Conservation (phyloP, 30 jellyfish, hydroid and myxozoan species). For the Turritopsis dohrnii region DNA sequence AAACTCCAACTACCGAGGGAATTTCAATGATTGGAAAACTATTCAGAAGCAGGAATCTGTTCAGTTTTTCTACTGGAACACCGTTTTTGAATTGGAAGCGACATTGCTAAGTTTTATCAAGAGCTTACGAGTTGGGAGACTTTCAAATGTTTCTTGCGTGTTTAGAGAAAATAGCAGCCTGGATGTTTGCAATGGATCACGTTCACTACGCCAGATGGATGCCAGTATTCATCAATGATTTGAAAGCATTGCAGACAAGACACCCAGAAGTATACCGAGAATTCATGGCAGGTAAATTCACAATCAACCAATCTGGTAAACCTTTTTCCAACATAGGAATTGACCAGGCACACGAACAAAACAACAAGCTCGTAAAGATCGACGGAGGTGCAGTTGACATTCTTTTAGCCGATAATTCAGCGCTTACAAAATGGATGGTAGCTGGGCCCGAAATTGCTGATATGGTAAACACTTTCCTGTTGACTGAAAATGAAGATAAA, state of each 20-base stretch:
- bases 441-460: no score
- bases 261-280: conserved; percentile 36
- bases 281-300: conserved; percentile 31
- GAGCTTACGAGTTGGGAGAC: conserved; percentile 21
- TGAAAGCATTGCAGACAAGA: no score
- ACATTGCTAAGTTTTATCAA: background rate
- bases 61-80: conserved; percentile 9
- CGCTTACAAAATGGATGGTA: no score
- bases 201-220: conserved; percentile 29
- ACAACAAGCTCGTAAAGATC: no score
- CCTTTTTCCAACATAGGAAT: no score
- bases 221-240: conserved; percentile 6
- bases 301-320: no score
- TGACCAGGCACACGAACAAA: no score
- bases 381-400: no score
- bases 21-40: background rate
- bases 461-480: background rate
- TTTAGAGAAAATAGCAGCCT: background rate
- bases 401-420: conserved; percentile 12
- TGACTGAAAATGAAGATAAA: conserved; percentile 8
- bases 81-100: conserved; percentile 24
- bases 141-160: conserved; percentile 4
- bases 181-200: conserved; percentile 42
- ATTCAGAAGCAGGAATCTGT: conserved; percentile 9
- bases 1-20: background rate